Evolutionary conservation across 2,113 vertebrate species (phyloP), one percentile per base, ranked within the genome.

Genomic region (Myxocyprinus asiaticus): DNA sequence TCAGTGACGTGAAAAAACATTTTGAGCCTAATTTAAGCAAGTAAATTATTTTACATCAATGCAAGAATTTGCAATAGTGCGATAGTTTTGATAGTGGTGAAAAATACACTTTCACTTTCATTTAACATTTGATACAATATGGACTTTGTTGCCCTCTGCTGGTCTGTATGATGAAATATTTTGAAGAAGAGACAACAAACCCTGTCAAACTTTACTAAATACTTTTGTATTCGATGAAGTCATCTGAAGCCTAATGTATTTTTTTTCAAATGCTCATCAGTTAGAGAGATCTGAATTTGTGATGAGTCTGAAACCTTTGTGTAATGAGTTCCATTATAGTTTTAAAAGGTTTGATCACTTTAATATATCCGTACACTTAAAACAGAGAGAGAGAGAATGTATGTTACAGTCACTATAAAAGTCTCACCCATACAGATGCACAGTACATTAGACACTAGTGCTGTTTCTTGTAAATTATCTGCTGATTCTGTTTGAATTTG

Each of bases 251-350:
- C 10, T 50, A 62, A 63, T 74, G 58, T 62, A 48, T 33, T 0
- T 58, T 15, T n/a, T 48, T n/a, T 48, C 56, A 61, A 44, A 48
- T 74, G 58, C 17, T 63, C 17, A 42, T 74, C 17, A 74, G 6
- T 74, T 42, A 63, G 58, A 74, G 7, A 69, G 67, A n/a, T 5
- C n/a, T 56, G 48, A 17, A 59, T 80, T 12, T 63, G 22, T 33
- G 55, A 53, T 48, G 66, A 68, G 48, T 70, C 15, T 79, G 45
- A 11, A 4, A 7, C 56, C 15, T 69, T 22, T 22, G 11, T 72
- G 42, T 72, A 45, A 55, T 7, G n/a, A 89, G 87, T 59, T 86
- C 15, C 44, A 50, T 62, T 62, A 63, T 44, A 50, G 44, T 48
- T 72, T 56, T 50, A 62, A 74, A 74, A 74, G 55, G 55, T n/a